phyloP scores from a whole-genome alignment of 1,140 invertebrate genomes.

The Notospermus geniculatus region DNA sequence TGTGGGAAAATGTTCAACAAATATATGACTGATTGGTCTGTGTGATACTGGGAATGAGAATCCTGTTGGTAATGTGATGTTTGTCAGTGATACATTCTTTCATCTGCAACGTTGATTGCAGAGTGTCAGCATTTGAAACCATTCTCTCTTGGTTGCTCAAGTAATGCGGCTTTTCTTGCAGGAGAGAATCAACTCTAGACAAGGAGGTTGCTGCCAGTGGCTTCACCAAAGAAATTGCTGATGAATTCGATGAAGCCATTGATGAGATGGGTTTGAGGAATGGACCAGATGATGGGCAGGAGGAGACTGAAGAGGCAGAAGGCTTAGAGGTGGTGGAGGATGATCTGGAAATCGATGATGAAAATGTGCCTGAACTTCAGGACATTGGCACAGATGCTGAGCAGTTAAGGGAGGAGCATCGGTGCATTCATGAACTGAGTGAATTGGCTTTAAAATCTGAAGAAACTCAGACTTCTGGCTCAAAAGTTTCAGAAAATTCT shows the following conservation, averaged over 20 bases:
- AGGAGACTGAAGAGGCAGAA: conserved; percentile 33
- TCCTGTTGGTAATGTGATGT: no score
- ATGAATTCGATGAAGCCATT: conserved; percentile 60
- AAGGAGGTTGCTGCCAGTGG: conserved; percentile 87
- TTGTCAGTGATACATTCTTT: no score
- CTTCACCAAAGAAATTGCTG: conserved; percentile 81
- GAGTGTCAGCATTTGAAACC: no score
- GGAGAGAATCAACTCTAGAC: conserved; percentile 81
- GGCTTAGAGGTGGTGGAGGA: background rate
- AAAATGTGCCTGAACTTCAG: no score
- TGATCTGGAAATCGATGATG: background rate
- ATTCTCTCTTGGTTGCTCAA: conserved; percentile 11
- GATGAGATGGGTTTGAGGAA: conserved; percentile 4
- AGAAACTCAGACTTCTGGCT: background rate
- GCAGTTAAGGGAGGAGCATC: no score
- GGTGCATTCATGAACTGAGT: no score
- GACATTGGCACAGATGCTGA: no score
- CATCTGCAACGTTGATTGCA: no score
- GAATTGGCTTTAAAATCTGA: background rate
- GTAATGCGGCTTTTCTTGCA: conserved; percentile 42
- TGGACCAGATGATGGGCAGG: conserved; percentile 26
- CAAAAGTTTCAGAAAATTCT: background rate
- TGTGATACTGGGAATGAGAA: no score
- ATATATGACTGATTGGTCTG: no score
- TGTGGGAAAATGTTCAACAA: no score